phyloP scores from a whole-genome alignment of 2,888 invertebrate species.

The Himalopsyche japonica region DNA sequence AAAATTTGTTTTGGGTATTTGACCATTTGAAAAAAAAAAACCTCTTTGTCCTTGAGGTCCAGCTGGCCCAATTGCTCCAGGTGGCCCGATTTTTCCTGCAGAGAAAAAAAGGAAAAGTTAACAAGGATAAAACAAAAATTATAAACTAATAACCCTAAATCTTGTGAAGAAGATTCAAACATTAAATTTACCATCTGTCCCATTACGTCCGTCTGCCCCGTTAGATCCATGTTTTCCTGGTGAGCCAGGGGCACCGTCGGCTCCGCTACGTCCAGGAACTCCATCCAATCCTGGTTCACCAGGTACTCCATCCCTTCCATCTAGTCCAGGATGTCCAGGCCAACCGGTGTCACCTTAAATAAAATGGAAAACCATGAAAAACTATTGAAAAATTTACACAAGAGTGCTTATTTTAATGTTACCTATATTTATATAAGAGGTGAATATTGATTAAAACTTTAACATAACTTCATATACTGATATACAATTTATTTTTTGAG shows the following conservation, averaged over 20 bases:
- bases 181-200: conserved; percentile 61
- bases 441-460: too few relatives aligned
- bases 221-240: conserved; percentile 73
- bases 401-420: too few relatives aligned
- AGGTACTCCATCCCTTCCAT: conserved; percentile 87
- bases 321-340: conserved; percentile 73
- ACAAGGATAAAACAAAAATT: too few relatives aligned
- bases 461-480: too few relatives aligned
- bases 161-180: background rate
- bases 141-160: background rate
- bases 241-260: conserved; percentile 77
- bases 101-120: background rate
- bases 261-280: conserved; percentile 81
- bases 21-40: conserved; percentile 44
- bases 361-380: background rate
- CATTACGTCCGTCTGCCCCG: conserved; percentile 71
- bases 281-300: conserved; percentile 91
- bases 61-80: conserved; percentile 70
- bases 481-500: too few relatives aligned
- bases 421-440: too few relatives aligned
- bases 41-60: conserved; percentile 75
- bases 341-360: conserved; percentile 67
- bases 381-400: too few relatives aligned
- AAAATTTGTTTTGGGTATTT: too few relatives aligned
- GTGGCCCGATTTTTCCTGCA: conserved; percentile 38